Percentiles rank a stretch among this genome's conserved stretches.
phyloP scores from a whole-genome alignment of 2,113 vertebrate species.

The Lophura nycthemera region DNA sequence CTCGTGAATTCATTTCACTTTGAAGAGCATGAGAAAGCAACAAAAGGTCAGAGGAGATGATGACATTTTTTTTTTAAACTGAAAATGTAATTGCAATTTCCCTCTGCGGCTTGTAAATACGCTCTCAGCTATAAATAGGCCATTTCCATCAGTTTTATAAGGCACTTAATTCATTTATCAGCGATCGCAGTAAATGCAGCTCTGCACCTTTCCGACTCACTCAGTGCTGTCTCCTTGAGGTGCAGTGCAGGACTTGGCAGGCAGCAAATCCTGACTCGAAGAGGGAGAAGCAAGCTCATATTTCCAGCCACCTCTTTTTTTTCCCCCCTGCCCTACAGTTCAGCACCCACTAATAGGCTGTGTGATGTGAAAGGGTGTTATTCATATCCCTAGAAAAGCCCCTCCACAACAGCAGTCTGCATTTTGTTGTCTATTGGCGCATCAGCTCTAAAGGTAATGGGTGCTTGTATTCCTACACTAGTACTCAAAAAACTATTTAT shows the following conservation, averaged over 20 bases:
- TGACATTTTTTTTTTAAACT: slow-evolving; percentile 26
- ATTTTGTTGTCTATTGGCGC: fast-evolving
- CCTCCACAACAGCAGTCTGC: neutral
- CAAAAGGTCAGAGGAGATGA: slow-evolving; percentile 32
- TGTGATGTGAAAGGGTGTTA: neutral
- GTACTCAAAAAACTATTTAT: neutral
- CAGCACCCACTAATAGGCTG: neutral
- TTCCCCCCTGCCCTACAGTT: neutral
- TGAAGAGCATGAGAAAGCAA: slow-evolving; percentile 20
- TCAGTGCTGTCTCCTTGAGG: neutral
- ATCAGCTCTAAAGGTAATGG: neutral
- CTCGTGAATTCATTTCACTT: neutral
- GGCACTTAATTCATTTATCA: slow-evolving; percentile 25
- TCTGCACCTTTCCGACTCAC: neutral
- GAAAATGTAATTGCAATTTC: slow-evolving; percentile 31
- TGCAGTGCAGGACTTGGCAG: neutral
- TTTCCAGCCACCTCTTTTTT: neutral
- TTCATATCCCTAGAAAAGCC: neutral
- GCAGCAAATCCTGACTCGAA: neutral
- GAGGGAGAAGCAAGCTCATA: neutral
- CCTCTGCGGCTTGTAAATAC: slow-evolving; percentile 13
- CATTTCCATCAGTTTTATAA: slow-evolving; percentile 13
- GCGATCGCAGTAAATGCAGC: neutral
- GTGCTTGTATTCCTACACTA: neutral
- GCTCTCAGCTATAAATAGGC: slow-evolving; percentile 25